phyloP scores from a whole-genome alignment of 2,113 vertebrate species.

The Neolamprologus kungweensis region DNA sequence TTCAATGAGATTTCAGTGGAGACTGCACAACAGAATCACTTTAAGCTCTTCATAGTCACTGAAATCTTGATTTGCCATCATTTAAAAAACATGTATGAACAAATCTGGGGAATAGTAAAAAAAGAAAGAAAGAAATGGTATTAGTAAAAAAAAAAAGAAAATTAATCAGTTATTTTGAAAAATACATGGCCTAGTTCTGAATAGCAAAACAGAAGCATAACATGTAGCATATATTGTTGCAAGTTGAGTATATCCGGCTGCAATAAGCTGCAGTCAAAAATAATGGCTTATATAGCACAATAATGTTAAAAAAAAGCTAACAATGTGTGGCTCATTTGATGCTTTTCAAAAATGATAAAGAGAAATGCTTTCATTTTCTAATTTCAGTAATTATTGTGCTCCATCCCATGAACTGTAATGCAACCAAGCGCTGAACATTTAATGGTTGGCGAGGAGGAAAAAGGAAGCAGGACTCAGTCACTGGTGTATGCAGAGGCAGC shows the following conservation, averaged over 20 bases:
- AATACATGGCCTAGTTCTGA: not conserved
- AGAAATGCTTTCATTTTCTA: not conserved
- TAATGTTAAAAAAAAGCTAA: not conserved
- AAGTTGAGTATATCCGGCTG: not conserved
- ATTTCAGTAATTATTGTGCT: not conserved
- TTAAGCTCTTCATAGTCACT: not conserved
- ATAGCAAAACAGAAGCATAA: not conserved
- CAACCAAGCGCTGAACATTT: not conserved
- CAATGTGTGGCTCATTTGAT: not conserved
- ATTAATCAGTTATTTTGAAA: not conserved
- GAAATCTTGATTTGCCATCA: not conserved
- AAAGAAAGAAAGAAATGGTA: not conserved
- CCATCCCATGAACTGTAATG: not conserved
- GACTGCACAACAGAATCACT: not conserved
- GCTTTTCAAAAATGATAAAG: not conserved
- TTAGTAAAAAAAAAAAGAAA: not conserved
- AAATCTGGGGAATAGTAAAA: not conserved
- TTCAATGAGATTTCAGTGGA: not conserved
- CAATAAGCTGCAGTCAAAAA: not conserved
- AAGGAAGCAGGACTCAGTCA: not conserved
- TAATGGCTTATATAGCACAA: not conserved
- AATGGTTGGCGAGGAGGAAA: constrained; percentile 12
- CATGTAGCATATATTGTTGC: not conserved
- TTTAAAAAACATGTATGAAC: not conserved
- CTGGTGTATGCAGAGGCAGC: constrained; percentile 5